Percentiles rank a stretch among this genome's conserved stretches.
Conservation (phyloP, 2,113 vertebrate genomes). For the Rhombomys opimus region DNA sequence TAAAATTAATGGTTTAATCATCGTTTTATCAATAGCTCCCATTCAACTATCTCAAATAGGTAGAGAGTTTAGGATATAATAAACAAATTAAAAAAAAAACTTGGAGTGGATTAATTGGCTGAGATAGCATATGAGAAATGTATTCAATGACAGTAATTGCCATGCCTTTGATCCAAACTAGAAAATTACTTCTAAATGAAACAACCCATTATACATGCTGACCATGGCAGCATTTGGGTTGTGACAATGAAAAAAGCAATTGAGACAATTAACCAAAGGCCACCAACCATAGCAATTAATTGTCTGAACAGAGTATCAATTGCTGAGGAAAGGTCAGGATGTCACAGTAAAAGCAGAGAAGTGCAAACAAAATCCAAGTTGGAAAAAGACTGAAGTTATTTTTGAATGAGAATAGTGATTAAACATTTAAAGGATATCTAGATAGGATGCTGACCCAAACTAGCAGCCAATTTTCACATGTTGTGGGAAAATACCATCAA, state of each 20-base stretch:
- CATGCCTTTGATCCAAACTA: constrained; percentile 53
- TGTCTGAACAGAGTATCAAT: constrained; percentile 7
- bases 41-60: background rate
- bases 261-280: constrained; percentile 64
- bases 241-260: constrained; percentile 58
- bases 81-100: background rate
- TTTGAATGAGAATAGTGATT: background rate
- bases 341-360: background rate
- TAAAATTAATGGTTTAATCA: background rate
- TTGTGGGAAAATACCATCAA: background rate
- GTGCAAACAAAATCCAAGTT: background rate
- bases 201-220: constrained; percentile 59
- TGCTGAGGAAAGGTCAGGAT: background rate
- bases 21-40: background rate
- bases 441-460: background rate
- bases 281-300: constrained; percentile 51
- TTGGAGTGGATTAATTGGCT: constrained; percentile 24
- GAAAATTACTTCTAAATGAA: constrained; percentile 69
- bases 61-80: background rate
- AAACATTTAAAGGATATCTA: background rate
- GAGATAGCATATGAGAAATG: constrained; percentile 25
- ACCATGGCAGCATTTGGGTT: constrained; percentile 32
- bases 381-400: background rate
- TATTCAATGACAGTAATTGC: constrained; percentile 46
- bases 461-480: background rate